Base-by-base conservation (phyloP, 2,888 invertebrate genomes). In the Polyommatus iphigenia region DNA sequence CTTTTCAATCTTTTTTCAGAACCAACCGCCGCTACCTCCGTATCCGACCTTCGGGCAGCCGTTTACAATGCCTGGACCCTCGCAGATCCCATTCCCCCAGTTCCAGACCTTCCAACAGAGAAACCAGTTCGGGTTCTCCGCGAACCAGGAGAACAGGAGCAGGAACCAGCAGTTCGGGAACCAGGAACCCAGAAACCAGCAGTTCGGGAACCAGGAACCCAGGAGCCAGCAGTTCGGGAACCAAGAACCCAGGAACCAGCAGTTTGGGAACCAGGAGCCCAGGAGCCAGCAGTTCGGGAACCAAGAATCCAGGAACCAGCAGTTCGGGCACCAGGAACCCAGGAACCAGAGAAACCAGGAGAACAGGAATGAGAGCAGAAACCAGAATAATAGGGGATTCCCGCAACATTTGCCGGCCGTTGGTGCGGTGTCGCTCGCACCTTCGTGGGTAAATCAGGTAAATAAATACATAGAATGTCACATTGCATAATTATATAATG, bases 351-450 rank as follows among this genome's bases (percentile, higher is more conserved):
- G 54, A 4, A 50, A 50, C 13, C 54, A 54, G 18, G 54, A 54
- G 54, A 54, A 54, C 18, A 4, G 54, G 13, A 54, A 18, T 54
- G 78, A 57, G 41, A 72, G 78, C 78, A 80, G 76, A 76, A 29
- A 18, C n/a, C 83, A 81, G 77, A 54, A 54, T 18, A 54, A 54
- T 54, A 54, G 15, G 18, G 72, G 81, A 79, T 78, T 90, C 89
- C 86, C 89, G 86, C 84, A 85, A 77, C 89, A 90, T 80, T 80
- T 89, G 82, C 91, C 90, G 1, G 84, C 81, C 32, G 87, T 88
- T 1, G 83, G 82, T 0, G 80, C 81, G 8, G 84, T 8, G 84
- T 85, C 0, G 7, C 81, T 90, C 15, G 87, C 84, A 15, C 91
- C 91, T 18, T 88, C 86, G 80, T 91, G 90, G 90, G 82, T 83